phyloP scores from a whole-genome alignment of 1,140 invertebrate genomes.

The Phymorhynchus buccinoides region DNA sequence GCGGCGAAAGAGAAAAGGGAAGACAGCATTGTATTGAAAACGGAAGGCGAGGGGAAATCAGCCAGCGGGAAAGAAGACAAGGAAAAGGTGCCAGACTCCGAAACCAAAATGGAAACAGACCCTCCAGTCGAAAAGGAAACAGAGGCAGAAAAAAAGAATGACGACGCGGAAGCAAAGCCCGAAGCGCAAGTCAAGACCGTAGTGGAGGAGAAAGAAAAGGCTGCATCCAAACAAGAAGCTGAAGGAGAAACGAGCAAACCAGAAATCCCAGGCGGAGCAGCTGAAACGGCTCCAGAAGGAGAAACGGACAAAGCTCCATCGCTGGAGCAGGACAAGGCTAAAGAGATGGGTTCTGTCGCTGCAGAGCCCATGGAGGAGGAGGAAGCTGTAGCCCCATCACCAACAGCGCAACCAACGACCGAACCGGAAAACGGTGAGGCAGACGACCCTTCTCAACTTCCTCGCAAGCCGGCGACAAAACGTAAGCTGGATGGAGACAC shows the following conservation, averaged over 20 bases:
- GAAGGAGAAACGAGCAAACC: conserved; percentile 37
- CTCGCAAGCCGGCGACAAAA: conserved; percentile 31
- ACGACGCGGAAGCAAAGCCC: background rate
- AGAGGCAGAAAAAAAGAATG: background rate
- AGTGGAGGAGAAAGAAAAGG: background rate
- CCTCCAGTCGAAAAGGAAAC: background rate
- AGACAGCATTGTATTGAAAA: background rate
- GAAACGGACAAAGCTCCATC: background rate
- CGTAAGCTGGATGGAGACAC: conserved; percentile 41
- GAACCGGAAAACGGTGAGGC: conserved; percentile 23
- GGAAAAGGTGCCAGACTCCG: background rate
- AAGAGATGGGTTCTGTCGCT: background rate
- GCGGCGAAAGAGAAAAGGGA: too few relatives aligned
- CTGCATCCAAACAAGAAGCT: conserved; percentile 28
- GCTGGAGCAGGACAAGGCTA: background rate
- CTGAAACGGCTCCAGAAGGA: background rate
- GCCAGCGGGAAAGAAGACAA: background rate
- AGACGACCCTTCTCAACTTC: background rate
- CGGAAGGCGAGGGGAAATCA: background rate
- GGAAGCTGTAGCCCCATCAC: conserved; percentile 36
- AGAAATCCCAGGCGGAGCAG: conserved; percentile 21
- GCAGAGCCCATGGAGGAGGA: conserved; percentile 37
- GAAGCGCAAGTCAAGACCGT: background rate
- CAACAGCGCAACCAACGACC: background rate
- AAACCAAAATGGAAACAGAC: background rate